phyloP scores from a whole-genome alignment of 2,797 vertebrate species.

The Melanitta fusca region DNA sequence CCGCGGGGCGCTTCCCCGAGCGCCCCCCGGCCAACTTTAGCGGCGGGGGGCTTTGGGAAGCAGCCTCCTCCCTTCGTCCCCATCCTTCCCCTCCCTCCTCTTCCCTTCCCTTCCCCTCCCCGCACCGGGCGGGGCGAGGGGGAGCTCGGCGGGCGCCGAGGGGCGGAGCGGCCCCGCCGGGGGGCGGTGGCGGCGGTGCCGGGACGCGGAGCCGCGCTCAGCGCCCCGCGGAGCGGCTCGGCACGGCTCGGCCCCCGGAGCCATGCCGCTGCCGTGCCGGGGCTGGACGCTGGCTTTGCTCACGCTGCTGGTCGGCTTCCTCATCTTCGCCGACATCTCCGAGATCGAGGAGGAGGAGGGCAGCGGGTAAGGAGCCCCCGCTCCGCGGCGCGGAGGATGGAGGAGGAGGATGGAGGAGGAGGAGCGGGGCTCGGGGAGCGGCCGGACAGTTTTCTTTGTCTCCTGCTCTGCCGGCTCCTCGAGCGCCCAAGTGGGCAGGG shows the following conservation, averaged over 20 bases:
- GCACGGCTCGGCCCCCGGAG: conserved; percentile 53
- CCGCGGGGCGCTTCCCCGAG: neutral
- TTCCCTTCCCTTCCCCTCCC: neutral
- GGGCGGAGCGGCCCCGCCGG: conserved; percentile 36
- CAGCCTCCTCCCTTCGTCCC: neutral
- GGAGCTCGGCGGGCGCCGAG: neutral
- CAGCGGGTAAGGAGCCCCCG: conserved; percentile 82
- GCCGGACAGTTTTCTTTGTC: conserved; percentile 81
- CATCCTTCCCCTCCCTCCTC: neutral
- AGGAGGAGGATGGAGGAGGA: neutral
- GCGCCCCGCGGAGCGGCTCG: conserved; percentile 31
- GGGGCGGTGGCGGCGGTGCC: neutral
- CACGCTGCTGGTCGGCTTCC: conserved; percentile 86
- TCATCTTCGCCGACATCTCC: conserved; percentile 90
- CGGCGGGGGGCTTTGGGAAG: neutral
- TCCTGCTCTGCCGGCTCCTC: conserved; percentile 63
- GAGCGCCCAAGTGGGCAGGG: conserved; percentile 74
- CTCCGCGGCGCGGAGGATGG: neutral
- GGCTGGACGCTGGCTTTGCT: conserved; percentile 89
- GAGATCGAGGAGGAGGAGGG: conserved; percentile 90
- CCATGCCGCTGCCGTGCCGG: conserved; percentile 88
- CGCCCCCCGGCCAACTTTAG: neutral
- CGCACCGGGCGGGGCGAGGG: conserved; percentile 39
- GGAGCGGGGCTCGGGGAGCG: neutral
- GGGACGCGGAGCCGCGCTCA: conserved; percentile 27